Percentiles rank a stretch among this genome's conserved stretches.
phyloP scores from a whole-genome alignment of 2,797 vertebrate genomes.

The Poecilia gillii region DNA sequence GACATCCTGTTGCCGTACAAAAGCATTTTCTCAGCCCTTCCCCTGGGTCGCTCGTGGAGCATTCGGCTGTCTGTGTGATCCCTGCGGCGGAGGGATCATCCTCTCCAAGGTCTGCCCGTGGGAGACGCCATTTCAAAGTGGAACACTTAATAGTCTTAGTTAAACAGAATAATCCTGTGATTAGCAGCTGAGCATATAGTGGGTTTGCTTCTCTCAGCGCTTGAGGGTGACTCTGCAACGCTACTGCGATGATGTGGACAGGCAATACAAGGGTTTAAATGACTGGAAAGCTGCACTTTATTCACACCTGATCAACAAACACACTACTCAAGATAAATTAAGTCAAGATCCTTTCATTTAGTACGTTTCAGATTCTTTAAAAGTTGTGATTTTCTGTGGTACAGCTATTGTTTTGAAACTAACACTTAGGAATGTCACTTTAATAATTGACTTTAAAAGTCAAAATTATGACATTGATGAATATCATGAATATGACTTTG shows the following conservation, averaged over 20 bases:
- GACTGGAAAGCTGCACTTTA: conserved; percentile 7
- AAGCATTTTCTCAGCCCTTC: conserved; percentile 29
- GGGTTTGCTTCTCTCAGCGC: conserved; percentile 37
- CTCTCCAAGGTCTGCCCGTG: conserved; percentile 63
- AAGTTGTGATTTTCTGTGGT: background rate
- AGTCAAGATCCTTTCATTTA: background rate
- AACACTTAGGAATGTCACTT: background rate
- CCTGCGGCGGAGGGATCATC: conserved; percentile 58
- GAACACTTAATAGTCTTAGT: conserved; percentile 78
- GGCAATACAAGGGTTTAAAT: conserved; percentile 6
- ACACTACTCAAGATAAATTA: background rate
- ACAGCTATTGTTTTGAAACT: background rate
- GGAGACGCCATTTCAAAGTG: conserved; percentile 68
- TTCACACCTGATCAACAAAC: background rate
- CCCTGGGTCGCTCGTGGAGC: conserved; percentile 18
- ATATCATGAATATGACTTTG: background rate
- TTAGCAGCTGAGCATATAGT: conserved; percentile 65
- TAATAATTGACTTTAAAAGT: background rate
- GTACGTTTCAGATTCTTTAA: background rate
- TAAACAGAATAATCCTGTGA: conserved; percentile 76
- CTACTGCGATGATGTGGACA: conserved; percentile 6
- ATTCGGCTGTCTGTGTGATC: conserved; percentile 38
- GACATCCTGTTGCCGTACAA: conserved; percentile 54
- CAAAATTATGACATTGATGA: too few species aligned
- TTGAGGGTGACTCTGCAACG: conserved; percentile 25